phyloP scores from a whole-genome alignment of 2,113 vertebrate genomes.

The Cyanocitta stelleri region DNA sequence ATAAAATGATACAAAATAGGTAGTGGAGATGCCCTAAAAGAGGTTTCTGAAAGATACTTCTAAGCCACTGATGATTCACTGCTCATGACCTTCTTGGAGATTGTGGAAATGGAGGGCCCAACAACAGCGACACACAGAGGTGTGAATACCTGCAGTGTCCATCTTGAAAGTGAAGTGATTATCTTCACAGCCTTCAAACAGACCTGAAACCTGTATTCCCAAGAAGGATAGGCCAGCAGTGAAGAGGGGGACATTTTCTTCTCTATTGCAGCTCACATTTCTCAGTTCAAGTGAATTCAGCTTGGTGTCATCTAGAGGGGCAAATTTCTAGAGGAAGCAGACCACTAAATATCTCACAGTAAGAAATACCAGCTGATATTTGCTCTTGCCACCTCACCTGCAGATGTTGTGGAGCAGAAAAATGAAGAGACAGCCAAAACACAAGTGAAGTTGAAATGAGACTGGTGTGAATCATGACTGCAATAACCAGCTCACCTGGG shows the following conservation, averaged over 20 bases:
- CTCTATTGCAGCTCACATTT: not conserved
- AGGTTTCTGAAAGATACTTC: not conserved
- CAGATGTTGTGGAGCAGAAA: not conserved
- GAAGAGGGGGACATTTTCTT: not conserved
- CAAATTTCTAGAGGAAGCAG: not conserved
- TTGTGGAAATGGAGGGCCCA: not conserved
- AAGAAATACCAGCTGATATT: not conserved
- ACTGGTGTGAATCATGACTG: slow-evolving; percentile 31
- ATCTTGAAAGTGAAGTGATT: not conserved
- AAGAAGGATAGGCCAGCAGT: not conserved
- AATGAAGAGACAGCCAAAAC: not conserved
- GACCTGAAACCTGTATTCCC: not conserved
- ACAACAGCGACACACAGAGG: fast-evolving
- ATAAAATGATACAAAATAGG: not conserved
- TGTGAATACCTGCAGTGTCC: not conserved
- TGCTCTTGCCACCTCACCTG: not conserved
- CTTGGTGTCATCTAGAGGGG: not conserved
- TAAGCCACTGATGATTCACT: not conserved
- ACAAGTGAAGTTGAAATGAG: slow-evolving; percentile 25
- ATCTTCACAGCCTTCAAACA: not conserved
- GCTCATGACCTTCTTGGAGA: not conserved
- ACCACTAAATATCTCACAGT: not conserved
- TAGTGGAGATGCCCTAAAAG: not conserved
- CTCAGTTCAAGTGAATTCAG: not conserved
- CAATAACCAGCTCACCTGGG: slow-evolving; percentile 41